Evolutionary conservation across 2,888 invertebrate species (phyloP).

Genomic region (Drosophila merina): DNA sequence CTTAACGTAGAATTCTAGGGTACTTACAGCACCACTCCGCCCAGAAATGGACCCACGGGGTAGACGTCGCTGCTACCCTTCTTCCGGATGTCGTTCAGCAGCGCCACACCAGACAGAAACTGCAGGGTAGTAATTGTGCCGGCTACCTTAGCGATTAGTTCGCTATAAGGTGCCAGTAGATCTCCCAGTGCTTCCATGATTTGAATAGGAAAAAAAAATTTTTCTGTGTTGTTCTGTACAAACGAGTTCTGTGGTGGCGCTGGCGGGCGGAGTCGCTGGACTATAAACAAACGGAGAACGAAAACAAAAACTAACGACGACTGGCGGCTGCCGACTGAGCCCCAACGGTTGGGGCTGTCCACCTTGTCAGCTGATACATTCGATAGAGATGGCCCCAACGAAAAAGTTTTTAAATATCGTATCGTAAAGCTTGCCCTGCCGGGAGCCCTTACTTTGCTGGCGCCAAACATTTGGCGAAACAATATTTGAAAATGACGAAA

Average conservation of each 20-base stretch:
- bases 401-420: no score
- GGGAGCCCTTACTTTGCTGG: no score
- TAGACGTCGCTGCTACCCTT: constrained; percentile 88
- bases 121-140: constrained; percentile 91
- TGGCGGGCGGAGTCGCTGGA: constrained; percentile 7
- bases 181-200: constrained; percentile 78
- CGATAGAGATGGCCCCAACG: constrained; percentile 25
- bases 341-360: constrained; percentile 44
- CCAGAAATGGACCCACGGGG: constrained; percentile 89
- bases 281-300: constrained; percentile 64
- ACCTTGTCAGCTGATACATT: constrained; percentile 15
- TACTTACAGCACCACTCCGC: constrained; percentile 91
- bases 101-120: constrained; percentile 91
- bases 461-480: no score
- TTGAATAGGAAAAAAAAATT: constrained; percentile 1
- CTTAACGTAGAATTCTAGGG: background rate
- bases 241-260: constrained; percentile 49
- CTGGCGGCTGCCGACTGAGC: constrained; percentile 39
- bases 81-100: constrained; percentile 90
- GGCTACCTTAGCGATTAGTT: constrained; percentile 86
- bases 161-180: constrained; percentile 78
- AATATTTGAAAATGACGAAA: no score
- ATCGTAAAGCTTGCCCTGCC: no score
- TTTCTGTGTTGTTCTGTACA: constrained; percentile 23
- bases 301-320: constrained; percentile 67